Evolutionary conservation across 1,140 invertebrate species (phyloP).

Genomic region (Parasteatoda tepidariorum): DNA sequence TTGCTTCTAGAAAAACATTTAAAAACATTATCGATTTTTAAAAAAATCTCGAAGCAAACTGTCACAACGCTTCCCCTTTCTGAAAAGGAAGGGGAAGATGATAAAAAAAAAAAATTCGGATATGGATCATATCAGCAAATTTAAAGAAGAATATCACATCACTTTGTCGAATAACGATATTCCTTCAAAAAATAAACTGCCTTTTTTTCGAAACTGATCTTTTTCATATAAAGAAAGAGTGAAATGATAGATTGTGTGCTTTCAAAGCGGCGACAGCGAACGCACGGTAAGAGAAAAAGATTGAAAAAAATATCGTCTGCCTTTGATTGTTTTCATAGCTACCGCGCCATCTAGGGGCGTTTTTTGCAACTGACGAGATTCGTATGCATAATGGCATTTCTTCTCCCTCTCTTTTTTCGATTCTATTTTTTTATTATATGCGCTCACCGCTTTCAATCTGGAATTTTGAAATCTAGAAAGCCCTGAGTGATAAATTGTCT

Average conservation of each 20-base stretch:
- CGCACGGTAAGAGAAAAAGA: constrained; percentile 22
- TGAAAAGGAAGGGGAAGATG: neutral
- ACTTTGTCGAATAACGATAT: constrained; percentile 53
- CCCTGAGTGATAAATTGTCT: constrained; percentile 44
- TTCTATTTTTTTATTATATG: neutral
- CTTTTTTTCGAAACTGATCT: constrained; percentile 52
- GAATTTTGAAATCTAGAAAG: constrained; percentile 33
- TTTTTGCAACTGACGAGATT: constrained; percentile 17
- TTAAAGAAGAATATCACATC: constrained; percentile 59
- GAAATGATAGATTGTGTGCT: constrained; percentile 51
- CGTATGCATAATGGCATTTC: neutral
- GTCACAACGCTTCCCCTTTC: neutral
- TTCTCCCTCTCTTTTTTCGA: neutral
- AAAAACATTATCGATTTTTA: neutral
- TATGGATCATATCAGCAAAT: constrained; percentile 48
- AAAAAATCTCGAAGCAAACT: neutral
- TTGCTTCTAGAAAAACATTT: too few relatives aligned
- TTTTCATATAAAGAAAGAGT: constrained; percentile 57
- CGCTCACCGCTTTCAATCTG: too few relatives aligned
- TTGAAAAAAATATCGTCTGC: constrained; percentile 19
- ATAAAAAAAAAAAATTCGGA: neutral
- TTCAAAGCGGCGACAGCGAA: constrained; percentile 40
- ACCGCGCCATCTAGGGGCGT: constrained; percentile 37
- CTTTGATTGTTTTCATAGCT: neutral
- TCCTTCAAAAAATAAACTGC: constrained; percentile 57